Evolutionary conservation across 2,888 invertebrate genomes (phyloP).

Genomic region (Gymnoscelis rufifasciata): DNA sequence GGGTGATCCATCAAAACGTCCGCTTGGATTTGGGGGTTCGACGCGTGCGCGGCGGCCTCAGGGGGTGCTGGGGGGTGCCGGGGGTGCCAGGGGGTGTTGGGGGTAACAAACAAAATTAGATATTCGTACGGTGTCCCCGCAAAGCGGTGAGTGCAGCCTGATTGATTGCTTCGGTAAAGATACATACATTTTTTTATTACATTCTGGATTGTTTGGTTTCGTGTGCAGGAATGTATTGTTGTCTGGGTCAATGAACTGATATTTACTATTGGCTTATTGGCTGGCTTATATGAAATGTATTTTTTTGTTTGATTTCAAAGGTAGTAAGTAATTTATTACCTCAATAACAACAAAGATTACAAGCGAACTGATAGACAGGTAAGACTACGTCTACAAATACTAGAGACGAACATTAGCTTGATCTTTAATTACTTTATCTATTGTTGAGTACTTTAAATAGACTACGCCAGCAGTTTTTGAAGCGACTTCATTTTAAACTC

Average conservation of each 20-base stretch:
- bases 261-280: too few relatives aligned
- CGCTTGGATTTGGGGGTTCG: conserved; percentile 73
- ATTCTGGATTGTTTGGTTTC: conserved; percentile 26
- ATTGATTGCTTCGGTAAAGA: conserved; percentile 61
- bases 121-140: conserved; percentile 75
- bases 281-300: too few relatives aligned
- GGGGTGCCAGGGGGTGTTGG: conserved; percentile 22
- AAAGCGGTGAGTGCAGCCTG: conserved; percentile 67
- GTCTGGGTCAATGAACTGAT: conserved; percentile 18
- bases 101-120: conserved; percentile 74
- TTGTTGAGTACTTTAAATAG: too few relatives aligned
- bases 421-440: too few relatives aligned
- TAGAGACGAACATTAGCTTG: too few relatives aligned
- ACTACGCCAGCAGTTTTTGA: too few relatives aligned
- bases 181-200: conserved; percentile 31
- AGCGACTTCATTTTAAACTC: too few relatives aligned
- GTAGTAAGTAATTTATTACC: too few relatives aligned
- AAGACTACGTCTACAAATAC: too few relatives aligned
- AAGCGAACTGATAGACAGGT: too few relatives aligned
- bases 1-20: conserved; percentile 80
- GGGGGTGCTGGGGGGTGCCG: conserved; percentile 24
- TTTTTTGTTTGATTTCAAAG: too few relatives aligned
- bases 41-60: conserved; percentile 59
- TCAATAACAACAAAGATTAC: too few relatives aligned
- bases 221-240: conserved; percentile 17